A percentile compares a stretch with the other conserved stretches of the same genome.
Conservation (phyloP, 2,888 invertebrate species). For the Eustalomyia histrio region DNA sequence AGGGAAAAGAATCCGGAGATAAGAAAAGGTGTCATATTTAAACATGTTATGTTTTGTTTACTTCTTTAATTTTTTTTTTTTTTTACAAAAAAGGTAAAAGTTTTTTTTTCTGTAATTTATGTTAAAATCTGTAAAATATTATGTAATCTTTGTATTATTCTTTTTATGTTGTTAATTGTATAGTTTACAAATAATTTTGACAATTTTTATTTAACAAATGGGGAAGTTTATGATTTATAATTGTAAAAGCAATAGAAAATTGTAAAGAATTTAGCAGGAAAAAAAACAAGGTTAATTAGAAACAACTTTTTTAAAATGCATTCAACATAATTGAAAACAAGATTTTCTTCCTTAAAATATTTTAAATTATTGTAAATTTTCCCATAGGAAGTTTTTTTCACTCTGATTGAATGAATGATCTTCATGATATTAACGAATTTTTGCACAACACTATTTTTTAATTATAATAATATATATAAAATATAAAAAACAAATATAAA, state of each 20-base stretch:
- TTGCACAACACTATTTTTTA: no score
- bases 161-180: background rate
- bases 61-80: background rate
- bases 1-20: background rate
- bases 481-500: no score
- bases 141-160: constrained; percentile 18
- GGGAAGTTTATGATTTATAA: background rate
- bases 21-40: constrained; percentile 34
- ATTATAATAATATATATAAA: no score
- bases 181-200: constrained; percentile 5
- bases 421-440: no score
- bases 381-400: no score
- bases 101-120: constrained; percentile 2
- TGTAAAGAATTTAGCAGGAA: background rate
- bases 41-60: constrained; percentile 21
- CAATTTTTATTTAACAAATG: background rate
- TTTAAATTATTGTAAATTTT: no score
- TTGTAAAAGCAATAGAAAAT: background rate
- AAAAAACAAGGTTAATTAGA: background rate
- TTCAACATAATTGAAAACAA: no score
- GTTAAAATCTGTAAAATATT: constrained; percentile 12
- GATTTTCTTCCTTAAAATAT: no score
- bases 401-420: no score
- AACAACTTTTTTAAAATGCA: background rate
- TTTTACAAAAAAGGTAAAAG: no score